A percentile compares a stretch with the other conserved stretches of the same genome.
phyloP scores from a whole-genome alignment of 2,797 vertebrate species.

The Anguilla marmorata region DNA sequence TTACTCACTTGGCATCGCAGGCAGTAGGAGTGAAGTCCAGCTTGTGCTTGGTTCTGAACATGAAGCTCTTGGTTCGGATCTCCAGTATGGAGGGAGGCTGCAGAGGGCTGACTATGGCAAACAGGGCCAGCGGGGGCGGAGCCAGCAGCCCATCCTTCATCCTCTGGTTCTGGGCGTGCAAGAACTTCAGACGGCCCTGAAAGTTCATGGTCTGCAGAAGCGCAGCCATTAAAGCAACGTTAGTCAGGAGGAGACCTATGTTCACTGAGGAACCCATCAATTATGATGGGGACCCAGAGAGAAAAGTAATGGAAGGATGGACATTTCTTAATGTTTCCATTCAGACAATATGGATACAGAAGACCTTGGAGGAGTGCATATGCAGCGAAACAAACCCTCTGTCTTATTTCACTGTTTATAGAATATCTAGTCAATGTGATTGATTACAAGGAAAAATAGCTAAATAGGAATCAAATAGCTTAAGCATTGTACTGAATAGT shows the following conservation, averaged over 20 bases:
- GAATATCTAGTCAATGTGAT: not conserved
- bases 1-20: constrained; percentile 80
- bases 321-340: not conserved
- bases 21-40: constrained; percentile 81
- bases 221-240: not conserved
- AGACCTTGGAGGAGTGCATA: not conserved
- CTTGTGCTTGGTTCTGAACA: constrained; percentile 86
- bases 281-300: not conserved
- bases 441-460: not conserved
- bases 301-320: not conserved
- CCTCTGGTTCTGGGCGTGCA: constrained; percentile 81
- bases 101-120: constrained; percentile 78
- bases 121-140: constrained; percentile 78
- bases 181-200: constrained; percentile 80
- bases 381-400: not conserved
- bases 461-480: not conserved
- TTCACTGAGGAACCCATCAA: not conserved
- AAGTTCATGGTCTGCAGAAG: constrained; percentile 78
- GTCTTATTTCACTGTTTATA: not conserved
- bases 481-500: not conserved
- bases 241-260: not conserved
- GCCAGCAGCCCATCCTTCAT: constrained; percentile 71
- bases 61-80: constrained; percentile 81
- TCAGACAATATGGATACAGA: not conserved
- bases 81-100: constrained; percentile 83